phyloP scores from a whole-genome alignment of 1,140 invertebrate genomes.

The Rhopalosiphum maidis region DNA sequence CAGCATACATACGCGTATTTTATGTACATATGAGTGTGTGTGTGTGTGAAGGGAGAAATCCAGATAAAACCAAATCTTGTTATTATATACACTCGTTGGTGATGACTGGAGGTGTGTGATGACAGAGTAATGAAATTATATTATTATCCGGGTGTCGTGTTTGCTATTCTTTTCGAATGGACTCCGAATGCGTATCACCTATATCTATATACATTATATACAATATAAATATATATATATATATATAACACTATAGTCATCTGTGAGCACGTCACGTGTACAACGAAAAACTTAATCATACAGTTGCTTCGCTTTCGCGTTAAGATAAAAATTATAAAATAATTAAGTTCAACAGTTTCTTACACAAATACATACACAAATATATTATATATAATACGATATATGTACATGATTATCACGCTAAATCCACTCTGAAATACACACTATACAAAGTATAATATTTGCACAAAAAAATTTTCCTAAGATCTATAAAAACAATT shows the following conservation, averaged over 20 bases:
- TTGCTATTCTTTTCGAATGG: conserved; percentile 20
- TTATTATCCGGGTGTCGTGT: conserved; percentile 38
- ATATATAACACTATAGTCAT: not conserved
- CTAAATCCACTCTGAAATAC: not conserved
- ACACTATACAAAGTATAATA: not conserved
- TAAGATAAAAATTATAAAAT: conserved; percentile 8
- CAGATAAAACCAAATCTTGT: conserved; percentile 50
- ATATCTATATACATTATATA: not conserved
- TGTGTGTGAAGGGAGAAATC: not conserved
- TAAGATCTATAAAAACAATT: not conserved
- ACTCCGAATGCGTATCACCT: not conserved
- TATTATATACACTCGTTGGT: conserved; percentile 4
- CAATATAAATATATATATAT: not conserved
- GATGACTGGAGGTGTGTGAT: not conserved
- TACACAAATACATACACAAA: too few relatives aligned
- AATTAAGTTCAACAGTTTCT: not conserved
- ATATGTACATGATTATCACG: not conserved
- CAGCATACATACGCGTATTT: not conserved
- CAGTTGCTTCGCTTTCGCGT: not conserved
- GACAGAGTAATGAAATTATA: conserved; percentile 19
- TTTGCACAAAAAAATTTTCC: not conserved
- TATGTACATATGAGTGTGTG: not conserved
- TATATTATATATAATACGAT: not conserved
- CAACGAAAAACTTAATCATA: not conserved
- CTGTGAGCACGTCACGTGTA: not conserved